Percentiles rank a stretch among this genome's conserved stretches.
Evolutionary conservation across 2,888 invertebrate species (phyloP).

Genomic region (Nineta flava): DNA sequence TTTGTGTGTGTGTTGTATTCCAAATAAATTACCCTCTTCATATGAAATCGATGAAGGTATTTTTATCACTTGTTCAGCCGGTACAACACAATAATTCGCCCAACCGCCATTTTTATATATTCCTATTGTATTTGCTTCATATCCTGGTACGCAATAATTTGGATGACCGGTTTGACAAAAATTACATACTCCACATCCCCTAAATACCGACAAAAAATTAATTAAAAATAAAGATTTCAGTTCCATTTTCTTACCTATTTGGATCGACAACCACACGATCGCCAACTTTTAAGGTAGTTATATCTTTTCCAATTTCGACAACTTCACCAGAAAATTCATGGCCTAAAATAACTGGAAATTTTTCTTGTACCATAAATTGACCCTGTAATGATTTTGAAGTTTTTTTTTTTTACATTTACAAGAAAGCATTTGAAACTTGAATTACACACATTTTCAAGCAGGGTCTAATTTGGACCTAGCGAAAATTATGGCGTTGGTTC

Average conservation of each 20-base stretch:
- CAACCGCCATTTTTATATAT: slow-evolving; percentile 42
- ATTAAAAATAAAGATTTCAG: background rate
- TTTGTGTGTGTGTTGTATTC: no score
- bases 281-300: slow-evolving; percentile 39
- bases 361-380: slow-evolving; percentile 42
- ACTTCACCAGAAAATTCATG: slow-evolving; percentile 54
- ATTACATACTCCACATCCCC: slow-evolving; percentile 35
- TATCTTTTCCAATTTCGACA: slow-evolving; percentile 36
- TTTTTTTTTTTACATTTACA: background rate
- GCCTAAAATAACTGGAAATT: slow-evolving; percentile 38
- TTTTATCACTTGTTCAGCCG: slow-evolving; percentile 35
- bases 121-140: slow-evolving; percentile 39
- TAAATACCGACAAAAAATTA: slow-evolving; percentile 15
- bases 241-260: slow-evolving; percentile 32
- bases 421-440: background rate
- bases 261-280: slow-evolving; percentile 54
- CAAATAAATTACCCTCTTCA: slow-evolving; percentile 27
- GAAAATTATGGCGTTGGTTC: no score
- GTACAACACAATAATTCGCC: slow-evolving; percentile 38
- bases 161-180: slow-evolving; percentile 38
- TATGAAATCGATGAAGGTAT: slow-evolving; percentile 32
- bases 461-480: no score
- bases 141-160: slow-evolving; percentile 37
- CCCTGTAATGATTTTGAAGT: slow-evolving; percentile 32
- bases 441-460: no score